A percentile compares a stretch with the other conserved stretches of the same genome.
These are phyloP conservation scores for Pituophis catenifer DNA, from an alignment of 2,113 vertebrate genomes.

Conservation along the genomic window DNA sequence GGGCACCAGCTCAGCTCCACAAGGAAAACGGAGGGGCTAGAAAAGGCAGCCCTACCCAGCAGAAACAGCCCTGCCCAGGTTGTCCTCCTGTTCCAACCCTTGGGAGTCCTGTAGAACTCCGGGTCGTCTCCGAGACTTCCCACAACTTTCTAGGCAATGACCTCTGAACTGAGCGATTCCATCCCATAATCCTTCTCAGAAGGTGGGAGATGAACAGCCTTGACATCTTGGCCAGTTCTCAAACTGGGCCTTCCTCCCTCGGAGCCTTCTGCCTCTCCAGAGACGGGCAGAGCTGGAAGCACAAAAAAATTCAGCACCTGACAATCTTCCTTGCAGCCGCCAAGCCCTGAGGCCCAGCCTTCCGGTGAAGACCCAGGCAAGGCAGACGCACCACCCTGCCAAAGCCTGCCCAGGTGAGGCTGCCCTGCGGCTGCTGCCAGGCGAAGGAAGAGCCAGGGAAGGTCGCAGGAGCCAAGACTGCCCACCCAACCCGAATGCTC, in stretches of 20 bases:
- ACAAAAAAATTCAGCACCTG: background rate
- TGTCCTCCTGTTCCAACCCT: too few species aligned
- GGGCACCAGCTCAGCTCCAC: conserved; percentile 19
- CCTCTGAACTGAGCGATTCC: too few species aligned
- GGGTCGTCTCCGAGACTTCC: too few species aligned
- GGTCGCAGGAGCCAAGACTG: too few species aligned
- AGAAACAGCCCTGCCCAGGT: background rate
- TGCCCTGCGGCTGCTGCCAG: too few species aligned
- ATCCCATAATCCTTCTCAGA: background rate
- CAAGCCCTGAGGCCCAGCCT: background rate
- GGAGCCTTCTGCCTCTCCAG: background rate
- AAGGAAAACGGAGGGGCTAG: background rate
- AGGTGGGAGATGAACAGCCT: background rate
- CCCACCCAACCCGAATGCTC: too few species aligned
- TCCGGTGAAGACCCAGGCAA: background rate
- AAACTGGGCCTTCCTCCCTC: background rate
- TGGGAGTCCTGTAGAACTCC: background rate
- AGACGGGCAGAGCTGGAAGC: background rate
- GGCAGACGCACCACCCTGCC: background rate
- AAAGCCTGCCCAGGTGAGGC: rapidly evolving
- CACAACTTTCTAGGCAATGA: too few species aligned
- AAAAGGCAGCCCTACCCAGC: background rate
- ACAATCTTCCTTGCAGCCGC: too few species aligned
- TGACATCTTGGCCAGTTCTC: too few species aligned
- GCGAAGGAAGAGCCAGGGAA: rapidly evolving